A percentile compares a stretch with the other conserved stretches of the same genome.
Conservation (phyloP, 1,140 invertebrate species). For the Tetramorium simillimum region DNA sequence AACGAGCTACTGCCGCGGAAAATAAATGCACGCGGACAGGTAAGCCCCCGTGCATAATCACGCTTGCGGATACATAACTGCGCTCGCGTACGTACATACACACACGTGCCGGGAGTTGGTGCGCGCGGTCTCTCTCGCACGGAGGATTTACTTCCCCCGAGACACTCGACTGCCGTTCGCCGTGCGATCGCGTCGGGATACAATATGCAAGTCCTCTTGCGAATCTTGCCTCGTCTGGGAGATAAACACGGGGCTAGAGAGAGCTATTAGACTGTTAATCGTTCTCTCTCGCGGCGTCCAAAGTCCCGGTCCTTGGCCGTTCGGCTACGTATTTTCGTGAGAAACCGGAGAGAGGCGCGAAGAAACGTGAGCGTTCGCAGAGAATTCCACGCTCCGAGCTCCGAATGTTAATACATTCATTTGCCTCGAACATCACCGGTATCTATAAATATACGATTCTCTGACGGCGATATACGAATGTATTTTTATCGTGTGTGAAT, state of each 20-base stretch:
- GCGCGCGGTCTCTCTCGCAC: background rate
- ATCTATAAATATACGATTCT: conserved; percentile 2
- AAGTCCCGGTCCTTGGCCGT: background rate
- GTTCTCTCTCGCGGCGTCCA: background rate
- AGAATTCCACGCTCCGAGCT: background rate
- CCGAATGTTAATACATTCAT: background rate
- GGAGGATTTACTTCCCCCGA: background rate
- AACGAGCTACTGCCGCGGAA: conserved; percentile 55
- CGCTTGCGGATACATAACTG: conserved; percentile 34
- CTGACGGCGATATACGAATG: background rate
- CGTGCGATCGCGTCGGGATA: background rate
- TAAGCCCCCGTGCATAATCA: conserved; percentile 35
- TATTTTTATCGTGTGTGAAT: conserved; percentile 12
- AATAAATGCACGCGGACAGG: conserved; percentile 54
- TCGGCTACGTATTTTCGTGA: background rate
- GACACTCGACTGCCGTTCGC: background rate
- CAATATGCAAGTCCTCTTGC: background rate
- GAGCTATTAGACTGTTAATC: background rate
- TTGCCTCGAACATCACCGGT: background rate
- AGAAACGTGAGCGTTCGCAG: background rate
- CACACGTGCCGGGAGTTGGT: background rate
- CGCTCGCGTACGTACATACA: background rate
- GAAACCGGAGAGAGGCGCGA: background rate
- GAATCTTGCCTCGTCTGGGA: background rate
- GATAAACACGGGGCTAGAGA: background rate